Base-by-base conservation (phyloP, 2,888 invertebrate species). In the Choreutis nemorana region DNA sequence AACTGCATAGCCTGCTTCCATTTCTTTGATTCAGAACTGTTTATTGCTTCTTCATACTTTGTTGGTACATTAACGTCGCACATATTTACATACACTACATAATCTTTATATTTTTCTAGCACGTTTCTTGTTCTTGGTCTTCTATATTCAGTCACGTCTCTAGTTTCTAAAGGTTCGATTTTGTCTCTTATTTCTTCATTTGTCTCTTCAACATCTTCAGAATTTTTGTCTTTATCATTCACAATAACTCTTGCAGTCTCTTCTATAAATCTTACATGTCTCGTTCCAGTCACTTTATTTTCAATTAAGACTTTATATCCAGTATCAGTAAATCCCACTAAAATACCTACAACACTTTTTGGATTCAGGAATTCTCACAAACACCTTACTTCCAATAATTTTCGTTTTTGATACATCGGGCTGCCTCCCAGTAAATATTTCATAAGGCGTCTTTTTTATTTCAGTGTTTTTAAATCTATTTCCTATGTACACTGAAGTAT, bases 41-140 rank as follows among this genome's bases (percentile, higher is more conserved):
- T 25, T 7, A 18, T 8, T 6, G 18, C 18, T 18, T 18, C 18
- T 18, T 18, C 18, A 18, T 18, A 18, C 5, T 18, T 25, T 12
- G 4, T 12, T 25, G 25, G 25, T 25, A 25, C 25, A 10, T 10
- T 12, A 8, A 13, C 25, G 13, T 25, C 25, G 8, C 18, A 18
- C 5, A 18, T 6, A 8, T 18, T 18, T 18, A 18, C 18, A 18
- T 26, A 11, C n/a, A 15, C 26, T 6, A 12, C 7, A 7, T 4
- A 15, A 5, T 11, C 11, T 15, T 7, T 26, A 12, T 10, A 26
- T 26, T 15, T 12, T 13, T 12, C 4, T 26, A 15, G 3, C 15
- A 11, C 3, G 6, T 7, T n/a, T 12, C 14, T 26, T 13, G 5
- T 18, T 18, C 8, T 18, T 18, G 18, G 18, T 6, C 5, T 5